These are phyloP conservation scores for Ophraella communa DNA, from an alignment of 2,888 invertebrate species.

Conservation along the genomic window DNA sequence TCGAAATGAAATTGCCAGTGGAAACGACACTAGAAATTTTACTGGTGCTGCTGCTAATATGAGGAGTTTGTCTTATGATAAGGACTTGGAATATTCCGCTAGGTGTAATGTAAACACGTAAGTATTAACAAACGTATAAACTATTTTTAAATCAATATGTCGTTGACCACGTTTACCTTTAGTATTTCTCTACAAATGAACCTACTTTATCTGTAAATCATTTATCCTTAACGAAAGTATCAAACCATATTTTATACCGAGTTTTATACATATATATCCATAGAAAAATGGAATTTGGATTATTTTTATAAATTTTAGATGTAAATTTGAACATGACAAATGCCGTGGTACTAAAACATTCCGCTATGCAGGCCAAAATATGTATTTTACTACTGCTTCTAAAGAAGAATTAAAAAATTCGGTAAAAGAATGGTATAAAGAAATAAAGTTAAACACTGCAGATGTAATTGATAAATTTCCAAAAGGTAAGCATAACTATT, in stretches of 20 bases:
- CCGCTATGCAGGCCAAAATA: constrained; percentile 27
- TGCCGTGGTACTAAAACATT: constrained; percentile 31
- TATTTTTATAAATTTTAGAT: constrained; percentile 13
- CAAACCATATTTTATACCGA: no score
- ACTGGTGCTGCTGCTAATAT: constrained; percentile 24
- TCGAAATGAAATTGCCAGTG: constrained; percentile 23
- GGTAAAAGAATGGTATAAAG: constrained; percentile 23
- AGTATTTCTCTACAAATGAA: no score
- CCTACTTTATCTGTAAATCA: no score
- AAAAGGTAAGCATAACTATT: not conserved
- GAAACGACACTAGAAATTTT: constrained; percentile 24
- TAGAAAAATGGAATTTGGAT: no score
- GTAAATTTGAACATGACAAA: constrained; percentile 33
- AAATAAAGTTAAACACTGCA: constrained; percentile 3
- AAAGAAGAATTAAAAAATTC: not conserved
- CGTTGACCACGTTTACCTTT: no score
- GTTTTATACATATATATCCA: no score
- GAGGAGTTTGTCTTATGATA: constrained; percentile 34
- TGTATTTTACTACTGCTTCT: constrained; percentile 6
- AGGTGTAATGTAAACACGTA: constrained; percentile 34
- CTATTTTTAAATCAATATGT: not conserved
- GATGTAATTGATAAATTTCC: not conserved
- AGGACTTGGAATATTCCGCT: constrained; percentile 38
- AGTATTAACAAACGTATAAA: not conserved
- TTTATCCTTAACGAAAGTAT: no score